Evolutionary conservation across 2,888 invertebrate genomes (phyloP).

Genomic region (Pyralis farinalis): DNA sequence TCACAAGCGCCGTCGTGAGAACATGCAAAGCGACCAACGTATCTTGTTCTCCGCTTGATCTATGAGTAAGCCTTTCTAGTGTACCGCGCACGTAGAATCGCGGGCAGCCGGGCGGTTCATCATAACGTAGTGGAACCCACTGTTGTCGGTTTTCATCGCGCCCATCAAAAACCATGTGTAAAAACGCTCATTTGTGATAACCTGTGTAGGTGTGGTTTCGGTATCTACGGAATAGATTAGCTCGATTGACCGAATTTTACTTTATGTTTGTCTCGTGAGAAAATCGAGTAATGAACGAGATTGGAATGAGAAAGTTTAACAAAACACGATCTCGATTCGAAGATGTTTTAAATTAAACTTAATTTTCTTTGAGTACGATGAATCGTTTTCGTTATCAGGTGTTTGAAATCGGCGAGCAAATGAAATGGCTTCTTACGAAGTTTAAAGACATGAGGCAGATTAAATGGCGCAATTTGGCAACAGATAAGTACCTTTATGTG

Average conservation of each 20-base stretch:
- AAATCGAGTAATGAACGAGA: constrained; percentile 44
- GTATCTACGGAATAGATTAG: constrained; percentile 62
- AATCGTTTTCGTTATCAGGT: constrained; percentile 30
- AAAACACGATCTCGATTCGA: constrained; percentile 15
- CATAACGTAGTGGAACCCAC: constrained; percentile 24
- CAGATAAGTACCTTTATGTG: constrained; percentile 44
- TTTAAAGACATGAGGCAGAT: constrained; percentile 33
- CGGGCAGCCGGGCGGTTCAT: constrained; percentile 22
- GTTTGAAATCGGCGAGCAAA: constrained; percentile 34
- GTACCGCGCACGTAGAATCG: constrained; percentile 20
- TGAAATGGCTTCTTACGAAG: constrained; percentile 37
- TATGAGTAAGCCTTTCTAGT: constrained; percentile 20
- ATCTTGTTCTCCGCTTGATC: constrained; percentile 32
- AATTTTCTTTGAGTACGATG: constrained; percentile 30
- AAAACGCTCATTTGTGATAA: constrained; percentile 64
- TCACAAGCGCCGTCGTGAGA: constrained; percentile 75
- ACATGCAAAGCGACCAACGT: constrained; percentile 43
- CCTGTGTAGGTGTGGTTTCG: constrained; percentile 57
- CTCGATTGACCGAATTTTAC: constrained; percentile 57
- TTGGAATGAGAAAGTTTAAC: constrained; percentile 44
- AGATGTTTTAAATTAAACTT: constrained; percentile 21
- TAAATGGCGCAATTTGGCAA: constrained; percentile 60
- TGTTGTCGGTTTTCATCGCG: constrained; percentile 40
- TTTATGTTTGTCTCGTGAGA: constrained; percentile 63
- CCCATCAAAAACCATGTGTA: constrained; percentile 47